A percentile compares a stretch with the other conserved stretches of the same genome.
Evolutionary conservation across 2,113 vertebrate genomes (phyloP).

Genomic region (Heterocephalus glaber): DNA sequence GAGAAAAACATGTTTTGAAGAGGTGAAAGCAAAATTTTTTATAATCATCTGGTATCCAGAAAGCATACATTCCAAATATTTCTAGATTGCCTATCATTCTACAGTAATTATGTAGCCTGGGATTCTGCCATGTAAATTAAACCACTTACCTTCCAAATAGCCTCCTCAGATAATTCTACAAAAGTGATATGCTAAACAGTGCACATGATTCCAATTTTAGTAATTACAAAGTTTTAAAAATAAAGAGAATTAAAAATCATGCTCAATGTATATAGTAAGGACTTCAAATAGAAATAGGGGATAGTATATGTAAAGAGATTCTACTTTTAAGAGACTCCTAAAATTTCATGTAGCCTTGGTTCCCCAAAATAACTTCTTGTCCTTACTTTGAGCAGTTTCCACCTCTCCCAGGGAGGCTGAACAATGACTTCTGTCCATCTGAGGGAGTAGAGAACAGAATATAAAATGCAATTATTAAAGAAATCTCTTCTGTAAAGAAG

Average conservation of each 20-base stretch:
- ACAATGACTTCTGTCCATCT: background rate
- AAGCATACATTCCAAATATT: background rate
- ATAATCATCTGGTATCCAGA: background rate
- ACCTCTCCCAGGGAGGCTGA: background rate
- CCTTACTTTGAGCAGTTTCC: background rate
- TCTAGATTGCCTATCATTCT: background rate
- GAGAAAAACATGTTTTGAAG: background rate
- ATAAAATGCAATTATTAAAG: background rate
- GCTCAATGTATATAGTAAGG: background rate
- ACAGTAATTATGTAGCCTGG: background rate
- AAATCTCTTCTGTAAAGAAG: background rate
- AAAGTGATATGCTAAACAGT: background rate
- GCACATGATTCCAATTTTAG: slow-evolving; percentile 18
- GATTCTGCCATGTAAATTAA: slow-evolving; percentile 7
- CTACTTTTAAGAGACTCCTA: background rate
- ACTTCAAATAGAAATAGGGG: slow-evolving; percentile 20
- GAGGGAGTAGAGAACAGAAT: background rate
- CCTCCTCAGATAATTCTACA: background rate
- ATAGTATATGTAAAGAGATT: background rate
- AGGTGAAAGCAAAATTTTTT: slow-evolving; percentile 1
- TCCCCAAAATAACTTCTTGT: background rate
- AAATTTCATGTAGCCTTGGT: background rate
- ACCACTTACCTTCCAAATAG: slow-evolving; percentile 9
- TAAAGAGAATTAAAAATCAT: slow-evolving; percentile 15
- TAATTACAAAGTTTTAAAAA: slow-evolving; percentile 45